Evolutionary conservation across 2,113 vertebrate genomes (phyloP), one percentile per base, ranked within the genome.

Genomic region (Natator depressus): DNA sequence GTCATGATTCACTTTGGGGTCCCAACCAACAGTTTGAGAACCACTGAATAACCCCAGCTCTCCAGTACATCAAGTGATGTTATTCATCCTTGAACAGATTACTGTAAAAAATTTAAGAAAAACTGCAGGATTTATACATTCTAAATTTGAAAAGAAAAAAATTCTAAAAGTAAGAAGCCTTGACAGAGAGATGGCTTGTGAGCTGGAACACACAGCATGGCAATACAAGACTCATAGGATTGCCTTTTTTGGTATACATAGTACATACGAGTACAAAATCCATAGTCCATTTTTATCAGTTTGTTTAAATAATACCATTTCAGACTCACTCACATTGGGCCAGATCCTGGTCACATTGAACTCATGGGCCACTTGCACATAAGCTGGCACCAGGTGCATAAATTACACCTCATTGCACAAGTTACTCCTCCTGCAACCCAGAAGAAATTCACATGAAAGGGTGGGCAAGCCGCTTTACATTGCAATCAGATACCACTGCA

Each of bases 281-380:
- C 8, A 19, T 10, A 59, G 57, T 35, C 10, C 35, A 69, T 69
- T 38, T 69, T 69, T 55, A 80, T 1, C 65, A 87, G 72, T 75
- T 92, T 92, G 90, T 80, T 14, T 78, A 91, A 91, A 80, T 82
- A 57, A 31, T n/a, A 69, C 38, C 24, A 88, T 92, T 91, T 57
- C 89, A 76, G 62, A 16, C 75, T 88, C 49, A 2, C 13, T 94
- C 53, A 49, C 38, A 16, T 12, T 79, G 72, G 50, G 50, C 81
- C 81, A 95, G 53, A 76, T 93, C 51, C 94, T 87, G 72, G 88
- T 96, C 92, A 78, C 85, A 88, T 93, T 93, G 85, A 93, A 95
- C 91, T 91, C 95, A 85, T 87, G 85, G 85, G 90, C 94, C 84
- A 87, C 95, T 94, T 85, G 81, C 0, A 1, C 89, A 96, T 87